Base-by-base conservation (phyloP, 2,797 vertebrate genomes). In the Platalea minor region DNA sequence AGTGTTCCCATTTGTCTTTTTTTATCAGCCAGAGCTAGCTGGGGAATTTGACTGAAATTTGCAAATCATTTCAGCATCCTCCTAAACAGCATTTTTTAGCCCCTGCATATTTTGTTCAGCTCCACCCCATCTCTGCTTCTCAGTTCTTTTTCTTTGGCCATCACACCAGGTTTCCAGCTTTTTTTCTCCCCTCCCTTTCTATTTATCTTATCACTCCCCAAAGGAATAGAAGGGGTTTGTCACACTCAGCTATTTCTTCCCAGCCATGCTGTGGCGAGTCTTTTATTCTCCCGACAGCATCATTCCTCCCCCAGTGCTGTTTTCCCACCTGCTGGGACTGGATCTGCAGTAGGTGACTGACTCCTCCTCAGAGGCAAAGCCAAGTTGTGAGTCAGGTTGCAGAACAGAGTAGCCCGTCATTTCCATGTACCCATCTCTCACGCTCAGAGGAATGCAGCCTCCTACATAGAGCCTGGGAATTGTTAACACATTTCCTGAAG, bases 401-500 rank as follows among this genome's bases (percentile, higher is more conserved):
- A 93, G 73, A 89, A 53, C 39, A 73, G 75, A 14, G 5, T 17
- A 80, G 57, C 78, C 45, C 1, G 20, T 88, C 76, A 95, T 97
- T 95, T 96, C 87, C 91, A 73, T 82, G 87, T 94, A 88, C 93
- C 87, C 85, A 91, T 84, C 89, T 93, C 89, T 91, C 85, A 76
- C 2, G 7, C 59, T 82, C 51, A 79, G 54, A 94, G 85, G 95
- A 97, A 96, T 93, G 89, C 89, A 91, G 59, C 89, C 95, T 96
- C 95, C 96, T 93, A 90, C 97, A 74, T 11, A 81, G 89, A 93
- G 89, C 91, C 93, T 96, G 82, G 88, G 88, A 95, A 96, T 94
- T 92, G 92, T 92, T 96, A 93, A 61, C 73, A 76, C 89, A 76
- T 96, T 97, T 97, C 93, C 96, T 91, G 93, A 94, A 92, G 89